Evolutionary conservation across 2,797 vertebrate species (phyloP), one percentile per base, ranked within the genome.

Genomic region (Triplophysa bombifrons): DNA sequence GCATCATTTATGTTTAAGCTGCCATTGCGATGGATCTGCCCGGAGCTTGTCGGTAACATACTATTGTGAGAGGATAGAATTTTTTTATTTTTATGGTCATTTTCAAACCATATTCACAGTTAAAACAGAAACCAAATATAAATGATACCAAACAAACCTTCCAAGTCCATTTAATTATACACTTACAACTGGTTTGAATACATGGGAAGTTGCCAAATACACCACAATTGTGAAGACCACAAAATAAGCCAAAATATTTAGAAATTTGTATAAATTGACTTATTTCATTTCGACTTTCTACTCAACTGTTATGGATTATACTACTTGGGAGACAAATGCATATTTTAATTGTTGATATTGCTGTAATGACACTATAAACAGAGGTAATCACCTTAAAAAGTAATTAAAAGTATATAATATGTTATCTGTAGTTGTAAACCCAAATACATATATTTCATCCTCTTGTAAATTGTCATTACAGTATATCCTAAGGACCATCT

Each of bases 1-100:
- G 96, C 95, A 17, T 98, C 96, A 1, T 95, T 87, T 51, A 93
- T 84, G 58, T 85, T 87, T 71, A 94, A 90, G 22, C 86, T 88
- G 0, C 95, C 96, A 0, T 97, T 98, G 85, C 91, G 92, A 10
- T 94, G 94, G 84, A 82, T 80, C 27, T 86, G 89, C 0, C 92
- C 88, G 55, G 60, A 88, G 58, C 90, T 60, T 0, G 91, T 97
- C 0, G 97, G 98, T 90, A 99, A 92, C 98, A 99, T 99, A 77
- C 78, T 87, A 89, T 93, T 94, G 78, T 30, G 72, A 46, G 71
- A 66, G 5, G 4, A 77, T 14, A 56, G 17, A 55, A 14, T 48
- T 19, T 38, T 10, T 0, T 4, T 14, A 8, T 34, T 58, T 46
- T 16, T 5, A 51, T 17, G 17, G 14, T 50, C 13, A 50, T 46